Conservation (phyloP, 1,140 invertebrate genomes). For the Meloidogyne chitwoodi region DNA sequence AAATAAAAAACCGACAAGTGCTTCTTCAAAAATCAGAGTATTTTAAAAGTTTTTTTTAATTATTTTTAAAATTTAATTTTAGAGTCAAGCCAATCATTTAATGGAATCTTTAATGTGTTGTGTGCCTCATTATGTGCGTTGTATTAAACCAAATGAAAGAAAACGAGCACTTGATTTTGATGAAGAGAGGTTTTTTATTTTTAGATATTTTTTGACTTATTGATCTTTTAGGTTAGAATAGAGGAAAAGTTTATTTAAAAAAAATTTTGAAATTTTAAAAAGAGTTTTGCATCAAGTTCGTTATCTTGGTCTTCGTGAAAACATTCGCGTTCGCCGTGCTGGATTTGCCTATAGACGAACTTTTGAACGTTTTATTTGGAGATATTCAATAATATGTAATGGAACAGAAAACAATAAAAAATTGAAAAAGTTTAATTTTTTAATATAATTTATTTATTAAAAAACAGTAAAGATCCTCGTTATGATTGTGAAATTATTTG, state of each 20-base stretch:
- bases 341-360: conserved; percentile 69
- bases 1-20: conserved; percentile 70
- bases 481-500: conserved; percentile 65
- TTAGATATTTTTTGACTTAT: neutral
- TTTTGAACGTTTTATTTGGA: conserved; percentile 68
- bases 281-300: conserved; percentile 68
- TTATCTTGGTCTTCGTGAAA: conserved; percentile 69
- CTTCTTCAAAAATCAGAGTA: conserved; percentile 71
- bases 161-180: conserved; percentile 75
- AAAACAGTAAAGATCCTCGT: conserved; percentile 2
- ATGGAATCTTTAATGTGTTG: conserved; percentile 72
- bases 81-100: conserved; percentile 71
- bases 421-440: conserved; percentile 2
- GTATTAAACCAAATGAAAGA: conserved; percentile 76
- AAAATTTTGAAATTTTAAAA: neutral
- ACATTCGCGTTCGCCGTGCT: conserved; percentile 69
- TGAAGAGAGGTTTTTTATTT: conserved; percentile 62
- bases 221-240: neutral
- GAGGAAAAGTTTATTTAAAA: neutral
- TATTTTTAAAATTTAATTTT: conserved; percentile 8
- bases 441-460: neutral
- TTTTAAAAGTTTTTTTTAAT: neutral
- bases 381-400: conserved; percentile 68
- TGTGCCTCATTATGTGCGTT: conserved; percentile 72
- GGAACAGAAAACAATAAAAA: neutral